These are phyloP conservation scores for Meteorus sp. DNA, from an alignment of 1,140 invertebrate genomes.

Conservation along the genomic window DNA sequence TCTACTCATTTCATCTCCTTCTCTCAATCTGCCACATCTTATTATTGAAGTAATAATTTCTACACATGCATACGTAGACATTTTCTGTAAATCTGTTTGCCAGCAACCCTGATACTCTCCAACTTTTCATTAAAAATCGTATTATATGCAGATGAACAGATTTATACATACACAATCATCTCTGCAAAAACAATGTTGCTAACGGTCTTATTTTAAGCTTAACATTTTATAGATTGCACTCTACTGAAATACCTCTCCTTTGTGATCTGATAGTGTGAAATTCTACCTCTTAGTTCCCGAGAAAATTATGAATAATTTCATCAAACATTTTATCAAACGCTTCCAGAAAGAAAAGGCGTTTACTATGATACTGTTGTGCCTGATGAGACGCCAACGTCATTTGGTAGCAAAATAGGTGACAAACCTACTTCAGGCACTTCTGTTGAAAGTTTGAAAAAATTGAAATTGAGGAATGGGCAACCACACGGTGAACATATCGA, in stretches of 20 bases:
- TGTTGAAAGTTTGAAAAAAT: slow-evolving; percentile 29
- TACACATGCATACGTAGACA: not conserved
- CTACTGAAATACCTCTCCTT: too few relatives aligned
- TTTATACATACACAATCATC: too few relatives aligned
- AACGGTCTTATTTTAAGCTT: too few relatives aligned
- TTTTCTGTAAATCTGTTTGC: not conserved
- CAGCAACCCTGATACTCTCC: slow-evolving; percentile 9
- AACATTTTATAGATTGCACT: too few relatives aligned
- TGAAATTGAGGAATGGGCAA: slow-evolving; percentile 30
- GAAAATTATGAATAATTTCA: slow-evolving; percentile 6
- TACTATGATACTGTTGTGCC: slow-evolving; percentile 46
- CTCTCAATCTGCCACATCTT: not conserved
- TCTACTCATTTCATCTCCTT: slow-evolving; percentile 6
- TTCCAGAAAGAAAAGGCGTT: slow-evolving; percentile 54
- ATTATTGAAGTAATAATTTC: slow-evolving; percentile 7
- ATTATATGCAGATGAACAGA: not conserved
- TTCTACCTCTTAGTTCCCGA: not conserved
- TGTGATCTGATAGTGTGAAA: too few relatives aligned
- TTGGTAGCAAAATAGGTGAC: slow-evolving; percentile 35
- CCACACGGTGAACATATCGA: slow-evolving; percentile 33
- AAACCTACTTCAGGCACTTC: slow-evolving; percentile 35
- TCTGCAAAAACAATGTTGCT: too few relatives aligned
- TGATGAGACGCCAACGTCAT: slow-evolving; percentile 25
- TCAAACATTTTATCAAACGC: slow-evolving; percentile 17
- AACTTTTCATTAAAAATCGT: slow-evolving; percentile 8